These are phyloP conservation scores for Lepus timidus DNA, from an alignment of 2,113 vertebrate genomes.

Conservation along the genomic window DNA sequence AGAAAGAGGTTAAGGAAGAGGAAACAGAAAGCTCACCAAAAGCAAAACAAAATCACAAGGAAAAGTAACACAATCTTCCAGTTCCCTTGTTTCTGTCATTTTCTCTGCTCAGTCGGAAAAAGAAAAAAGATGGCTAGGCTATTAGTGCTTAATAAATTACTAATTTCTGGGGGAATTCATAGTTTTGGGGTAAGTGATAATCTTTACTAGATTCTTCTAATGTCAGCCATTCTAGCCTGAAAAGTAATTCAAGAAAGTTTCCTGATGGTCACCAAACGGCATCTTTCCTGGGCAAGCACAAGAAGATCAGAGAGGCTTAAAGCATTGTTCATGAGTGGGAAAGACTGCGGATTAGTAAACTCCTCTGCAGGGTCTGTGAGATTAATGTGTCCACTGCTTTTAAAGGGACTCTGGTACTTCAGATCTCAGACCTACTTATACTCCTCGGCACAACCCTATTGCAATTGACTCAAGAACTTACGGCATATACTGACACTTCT, in stretches of 20 bases:
- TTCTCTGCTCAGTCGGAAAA: neutral
- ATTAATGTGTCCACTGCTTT: neutral
- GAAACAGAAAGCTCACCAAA: neutral
- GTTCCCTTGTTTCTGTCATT: neutral
- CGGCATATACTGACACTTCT: neutral
- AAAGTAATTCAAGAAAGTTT: slow-evolving; percentile 25
- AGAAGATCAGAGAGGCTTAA: neutral
- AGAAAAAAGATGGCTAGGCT: neutral
- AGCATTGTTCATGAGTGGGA: neutral
- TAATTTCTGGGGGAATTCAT: neutral
- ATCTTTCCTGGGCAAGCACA: neutral
- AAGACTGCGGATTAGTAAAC: neutral
- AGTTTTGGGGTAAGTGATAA: neutral
- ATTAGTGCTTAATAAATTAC: neutral
- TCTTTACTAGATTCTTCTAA: neutral
- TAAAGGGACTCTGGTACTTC: neutral
- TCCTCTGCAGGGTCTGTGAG: neutral
- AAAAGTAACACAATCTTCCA: neutral
- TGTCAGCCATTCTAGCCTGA: neutral
- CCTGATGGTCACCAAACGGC: neutral
- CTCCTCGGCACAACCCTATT: neutral
- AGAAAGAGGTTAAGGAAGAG: neutral
- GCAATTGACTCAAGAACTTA: neutral
- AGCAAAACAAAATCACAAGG: slow-evolving; percentile 19
- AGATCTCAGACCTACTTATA: neutral